Evolutionary conservation across 2,113 vertebrate species (phyloP).

Genomic region (Tragelaphus imberbis): DNA sequence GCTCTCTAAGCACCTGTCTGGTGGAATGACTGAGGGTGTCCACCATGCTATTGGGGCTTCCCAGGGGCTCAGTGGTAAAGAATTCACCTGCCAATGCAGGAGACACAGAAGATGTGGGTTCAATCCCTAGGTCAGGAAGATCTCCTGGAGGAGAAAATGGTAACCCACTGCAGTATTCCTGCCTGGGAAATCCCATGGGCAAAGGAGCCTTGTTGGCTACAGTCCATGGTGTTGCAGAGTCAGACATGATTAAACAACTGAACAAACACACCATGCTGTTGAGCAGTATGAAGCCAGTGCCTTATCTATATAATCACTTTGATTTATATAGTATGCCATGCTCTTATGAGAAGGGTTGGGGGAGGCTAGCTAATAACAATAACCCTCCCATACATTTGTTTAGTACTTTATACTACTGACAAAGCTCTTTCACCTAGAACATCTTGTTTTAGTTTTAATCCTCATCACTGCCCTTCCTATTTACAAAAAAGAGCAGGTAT

Average conservation of each 20-base stretch:
- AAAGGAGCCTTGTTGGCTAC: background rate
- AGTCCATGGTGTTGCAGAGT: background rate
- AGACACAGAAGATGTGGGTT: background rate
- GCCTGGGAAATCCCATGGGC: background rate
- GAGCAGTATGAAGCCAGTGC: background rate
- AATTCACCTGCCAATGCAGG: background rate
- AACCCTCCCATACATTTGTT: background rate
- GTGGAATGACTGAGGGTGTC: background rate
- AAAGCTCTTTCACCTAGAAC: background rate
- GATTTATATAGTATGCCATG: background rate
- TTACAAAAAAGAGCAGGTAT: background rate
- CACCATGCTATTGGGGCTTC: background rate
- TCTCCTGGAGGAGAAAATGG: background rate
- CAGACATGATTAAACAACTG: background rate
- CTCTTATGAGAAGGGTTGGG: background rate
- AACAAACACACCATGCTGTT: background rate
- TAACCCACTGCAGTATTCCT: background rate
- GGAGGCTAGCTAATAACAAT: background rate
- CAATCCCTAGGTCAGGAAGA: background rate
- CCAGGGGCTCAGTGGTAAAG: background rate
- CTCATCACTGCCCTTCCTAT: background rate
- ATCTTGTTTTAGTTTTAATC: background rate
- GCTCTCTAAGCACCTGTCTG: background rate
- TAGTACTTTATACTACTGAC: background rate
- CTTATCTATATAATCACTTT: background rate